A percentile compares a stretch with the other conserved stretches of the same genome.
Evolutionary conservation across 23 tunicate genomes (phyloP).

Genomic region (Halocynthia roretzi): DNA sequence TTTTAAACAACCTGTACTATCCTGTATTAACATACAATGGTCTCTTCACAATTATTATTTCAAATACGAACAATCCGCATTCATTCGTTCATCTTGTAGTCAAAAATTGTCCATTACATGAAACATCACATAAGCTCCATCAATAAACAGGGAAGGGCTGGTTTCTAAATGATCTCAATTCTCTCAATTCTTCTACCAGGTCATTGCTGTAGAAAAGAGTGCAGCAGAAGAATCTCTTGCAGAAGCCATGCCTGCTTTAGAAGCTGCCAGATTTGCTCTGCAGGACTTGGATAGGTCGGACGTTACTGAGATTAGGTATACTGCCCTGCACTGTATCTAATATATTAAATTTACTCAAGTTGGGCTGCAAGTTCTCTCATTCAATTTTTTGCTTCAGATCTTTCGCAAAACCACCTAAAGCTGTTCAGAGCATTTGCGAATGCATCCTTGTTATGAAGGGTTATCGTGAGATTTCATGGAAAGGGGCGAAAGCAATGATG

Average conservation of each 20-base stretch:
- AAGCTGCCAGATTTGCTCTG: slow-evolving; percentile 95
- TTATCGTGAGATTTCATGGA: slow-evolving; percentile 92
- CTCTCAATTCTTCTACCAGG: slow-evolving; percentile 11
- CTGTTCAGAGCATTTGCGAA: slow-evolving; percentile 97
- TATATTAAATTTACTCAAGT: neutral
- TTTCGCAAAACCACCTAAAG: slow-evolving; percentile 96
- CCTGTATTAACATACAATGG: neutral
- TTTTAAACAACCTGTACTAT: too few relatives aligned
- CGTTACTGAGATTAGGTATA: slow-evolving; percentile 94
- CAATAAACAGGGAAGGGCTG: too few relatives aligned
- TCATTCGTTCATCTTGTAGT: neutral
- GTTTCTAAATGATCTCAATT: too few relatives aligned
- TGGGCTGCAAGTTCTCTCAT: too few relatives aligned
- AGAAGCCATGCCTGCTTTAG: slow-evolving; percentile 99
- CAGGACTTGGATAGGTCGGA: slow-evolving; percentile 98
- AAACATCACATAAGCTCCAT: too few relatives aligned
- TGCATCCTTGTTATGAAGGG: slow-evolving; percentile 96
- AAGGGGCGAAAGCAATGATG: slow-evolving; percentile 99
- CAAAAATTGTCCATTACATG: too few relatives aligned
- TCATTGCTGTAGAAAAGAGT: slow-evolving; percentile 94
- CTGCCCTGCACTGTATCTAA: neutral
- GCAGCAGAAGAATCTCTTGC: slow-evolving; percentile 96
- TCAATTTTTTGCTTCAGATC: slow-evolving; percentile 38
- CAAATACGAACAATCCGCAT: neutral
- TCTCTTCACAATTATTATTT: neutral